Evolutionary conservation across 1,140 invertebrate species (phyloP).

Genomic region (Rhagoletis pomonella): DNA sequence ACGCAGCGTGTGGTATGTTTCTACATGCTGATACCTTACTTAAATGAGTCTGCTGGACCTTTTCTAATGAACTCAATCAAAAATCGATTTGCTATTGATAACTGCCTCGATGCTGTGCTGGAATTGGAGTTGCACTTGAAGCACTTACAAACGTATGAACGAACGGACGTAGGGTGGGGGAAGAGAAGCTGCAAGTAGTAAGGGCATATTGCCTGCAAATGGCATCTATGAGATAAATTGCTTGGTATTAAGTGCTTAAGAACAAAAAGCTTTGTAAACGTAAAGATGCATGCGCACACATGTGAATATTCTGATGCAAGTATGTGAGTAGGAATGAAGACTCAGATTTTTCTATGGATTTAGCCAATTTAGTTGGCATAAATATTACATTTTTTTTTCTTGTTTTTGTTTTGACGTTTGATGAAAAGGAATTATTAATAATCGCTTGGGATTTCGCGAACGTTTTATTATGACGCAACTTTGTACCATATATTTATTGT

Average conservation of each 20-base stretch:
- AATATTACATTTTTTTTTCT: background rate
- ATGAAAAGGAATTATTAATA: slow-evolving; percentile 54
- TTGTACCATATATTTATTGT: background rate
- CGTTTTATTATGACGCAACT: background rate
- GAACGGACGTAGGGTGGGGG: too few relatives aligned
- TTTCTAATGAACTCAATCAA: slow-evolving; percentile 73
- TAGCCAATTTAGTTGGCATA: background rate
- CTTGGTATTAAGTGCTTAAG: slow-evolving; percentile 22
- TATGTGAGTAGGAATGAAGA: background rate
- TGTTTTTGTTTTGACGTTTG: slow-evolving; percentile 40
- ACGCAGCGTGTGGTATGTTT: background rate
- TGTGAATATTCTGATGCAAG: background rate
- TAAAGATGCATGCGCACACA: background rate
- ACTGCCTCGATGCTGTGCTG: background rate
- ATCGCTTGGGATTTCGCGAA: slow-evolving; percentile 38
- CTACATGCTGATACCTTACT: background rate
- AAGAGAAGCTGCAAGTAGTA: background rate
- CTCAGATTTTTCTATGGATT: slow-evolving; percentile 41
- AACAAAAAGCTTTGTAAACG: background rate
- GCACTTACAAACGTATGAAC: too few relatives aligned
- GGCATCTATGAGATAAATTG: slow-evolving; percentile 70
- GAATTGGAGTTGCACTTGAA: slow-evolving; percentile 38
- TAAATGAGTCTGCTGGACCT: slow-evolving; percentile 22
- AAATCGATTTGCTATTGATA: slow-evolving; percentile 69
- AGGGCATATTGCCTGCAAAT: slow-evolving; percentile 65